These are phyloP conservation scores for Bubo bubo DNA, from an alignment of 2,113 vertebrate species.

Conservation along the genomic window DNA sequence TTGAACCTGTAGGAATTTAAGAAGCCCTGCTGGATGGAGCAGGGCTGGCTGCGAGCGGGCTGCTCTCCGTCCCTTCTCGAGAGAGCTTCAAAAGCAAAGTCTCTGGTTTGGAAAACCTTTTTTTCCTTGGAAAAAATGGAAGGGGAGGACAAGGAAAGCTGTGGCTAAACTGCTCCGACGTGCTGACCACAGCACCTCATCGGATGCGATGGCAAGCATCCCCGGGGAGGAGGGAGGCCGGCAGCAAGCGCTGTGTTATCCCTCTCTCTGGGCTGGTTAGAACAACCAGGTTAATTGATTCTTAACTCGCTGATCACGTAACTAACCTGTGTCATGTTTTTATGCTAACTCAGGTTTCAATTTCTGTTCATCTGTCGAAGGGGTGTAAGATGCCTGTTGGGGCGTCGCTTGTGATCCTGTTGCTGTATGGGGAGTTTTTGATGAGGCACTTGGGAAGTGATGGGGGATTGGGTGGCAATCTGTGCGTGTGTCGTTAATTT, in stretches of 20 bases:
- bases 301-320: background rate
- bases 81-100: rapidly evolving
- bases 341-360: background rate
- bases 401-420: background rate
- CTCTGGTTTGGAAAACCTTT: background rate
- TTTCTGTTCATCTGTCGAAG: background rate
- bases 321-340: background rate
- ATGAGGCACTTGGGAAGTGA: background rate
- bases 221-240: background rate
- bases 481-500: background rate
- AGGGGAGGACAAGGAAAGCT: background rate
- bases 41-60: rapidly evolving
- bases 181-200: rapidly evolving
- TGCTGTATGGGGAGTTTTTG: background rate
- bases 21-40: background rate
- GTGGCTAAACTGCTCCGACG: rapidly evolving
- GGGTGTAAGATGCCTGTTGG: background rate
- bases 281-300: background rate
- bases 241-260: rapidly evolving
- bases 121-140: background rate
- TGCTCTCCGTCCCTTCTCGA: rapidly evolving
- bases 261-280: background rate
- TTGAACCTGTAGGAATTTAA: background rate
- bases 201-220: background rate
- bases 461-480: background rate